A percentile compares a stretch with the other conserved stretches of the same genome.
Evolutionary conservation across 2,888 invertebrate genomes (phyloP).

Genomic region (Sarcophaga caerulescens): DNA sequence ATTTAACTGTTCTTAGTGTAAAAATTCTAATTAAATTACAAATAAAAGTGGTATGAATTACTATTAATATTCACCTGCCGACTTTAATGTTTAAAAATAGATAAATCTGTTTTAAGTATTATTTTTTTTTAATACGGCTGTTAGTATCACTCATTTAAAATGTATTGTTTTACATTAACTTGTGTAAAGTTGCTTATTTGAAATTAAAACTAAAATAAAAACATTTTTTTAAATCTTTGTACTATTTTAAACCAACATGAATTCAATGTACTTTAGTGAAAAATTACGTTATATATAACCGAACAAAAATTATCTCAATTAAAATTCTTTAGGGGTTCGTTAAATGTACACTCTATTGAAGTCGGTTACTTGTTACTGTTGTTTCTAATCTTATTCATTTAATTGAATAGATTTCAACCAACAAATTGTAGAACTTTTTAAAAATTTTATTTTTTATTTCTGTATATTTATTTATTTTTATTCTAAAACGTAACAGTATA

Average conservation of each 20-base stretch:
- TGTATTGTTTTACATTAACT: conserved; percentile 45
- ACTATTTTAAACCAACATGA: too few relatives aligned
- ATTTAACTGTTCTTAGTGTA: too few relatives aligned
- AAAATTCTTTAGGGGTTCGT: background rate
- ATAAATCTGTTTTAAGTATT: conserved; percentile 24
- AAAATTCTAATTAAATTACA: too few relatives aligned
- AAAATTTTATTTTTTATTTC: background rate
- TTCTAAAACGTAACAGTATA: background rate
- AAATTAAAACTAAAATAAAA: conserved; percentile 25
- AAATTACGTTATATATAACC: too few relatives aligned
- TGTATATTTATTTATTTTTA: background rate
- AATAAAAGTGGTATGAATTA: too few relatives aligned
- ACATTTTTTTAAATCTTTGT: background rate
- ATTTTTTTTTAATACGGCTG: conserved; percentile 33
- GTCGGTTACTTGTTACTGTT: too few relatives aligned
- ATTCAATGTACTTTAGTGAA: too few relatives aligned
- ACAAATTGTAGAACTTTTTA: background rate
- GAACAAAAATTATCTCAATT: too few relatives aligned
- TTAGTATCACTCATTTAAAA: conserved; percentile 52
- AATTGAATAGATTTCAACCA: background rate
- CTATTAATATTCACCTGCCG: too few relatives aligned
- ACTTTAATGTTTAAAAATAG: too few relatives aligned
- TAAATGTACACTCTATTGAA: background rate
- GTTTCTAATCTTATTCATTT: too few relatives aligned
- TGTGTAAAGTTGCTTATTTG: conserved; percentile 5